Evolutionary conservation across 1,140 invertebrate genomes (phyloP).

Genomic region (Drosophila lowei): DNA sequence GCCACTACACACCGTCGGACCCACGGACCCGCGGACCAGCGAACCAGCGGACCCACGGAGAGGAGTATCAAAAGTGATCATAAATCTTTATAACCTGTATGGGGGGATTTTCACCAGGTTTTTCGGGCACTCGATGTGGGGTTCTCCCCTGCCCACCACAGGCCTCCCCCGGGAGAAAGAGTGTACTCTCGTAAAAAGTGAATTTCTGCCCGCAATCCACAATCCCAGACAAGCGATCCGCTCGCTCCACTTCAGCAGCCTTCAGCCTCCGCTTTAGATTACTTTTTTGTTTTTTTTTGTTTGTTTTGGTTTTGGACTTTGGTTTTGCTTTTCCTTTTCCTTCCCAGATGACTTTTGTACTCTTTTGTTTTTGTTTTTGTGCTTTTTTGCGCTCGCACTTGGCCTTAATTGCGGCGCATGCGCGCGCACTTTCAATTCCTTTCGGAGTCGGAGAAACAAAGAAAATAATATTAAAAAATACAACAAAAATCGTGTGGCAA

Average conservation of each 20-base stretch:
- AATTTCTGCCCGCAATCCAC: constrained; percentile 44
- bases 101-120: constrained; percentile 65
- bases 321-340: neutral
- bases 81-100: constrained; percentile 76
- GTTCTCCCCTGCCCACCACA: constrained; percentile 16
- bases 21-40: constrained; percentile 1
- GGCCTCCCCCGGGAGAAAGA: constrained; percentile 7
- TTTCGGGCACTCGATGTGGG: constrained; percentile 18
- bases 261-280: constrained; percentile 44
- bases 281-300: constrained; percentile 24
- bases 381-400: constrained; percentile 57
- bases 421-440: constrained; percentile 76
- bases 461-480: constrained; percentile 30
- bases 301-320: neutral
- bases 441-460: constrained; percentile 43
- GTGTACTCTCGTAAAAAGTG: constrained; percentile 46
- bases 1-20: neutral
- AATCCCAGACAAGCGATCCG: too few relatives aligned
- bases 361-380: constrained; percentile 34
- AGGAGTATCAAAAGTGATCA: constrained; percentile 71
- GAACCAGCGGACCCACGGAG: constrained; percentile 22
- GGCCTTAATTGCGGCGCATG: constrained; percentile 78
- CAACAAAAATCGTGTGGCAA: constrained; percentile 55
- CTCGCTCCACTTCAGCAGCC: constrained; percentile 52
- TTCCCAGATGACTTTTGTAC: constrained; percentile 32